Evolutionary conservation across 2,113 vertebrate species (phyloP), one percentile per base, ranked within the genome.

Genomic region (Vulpes ferrilata): DNA sequence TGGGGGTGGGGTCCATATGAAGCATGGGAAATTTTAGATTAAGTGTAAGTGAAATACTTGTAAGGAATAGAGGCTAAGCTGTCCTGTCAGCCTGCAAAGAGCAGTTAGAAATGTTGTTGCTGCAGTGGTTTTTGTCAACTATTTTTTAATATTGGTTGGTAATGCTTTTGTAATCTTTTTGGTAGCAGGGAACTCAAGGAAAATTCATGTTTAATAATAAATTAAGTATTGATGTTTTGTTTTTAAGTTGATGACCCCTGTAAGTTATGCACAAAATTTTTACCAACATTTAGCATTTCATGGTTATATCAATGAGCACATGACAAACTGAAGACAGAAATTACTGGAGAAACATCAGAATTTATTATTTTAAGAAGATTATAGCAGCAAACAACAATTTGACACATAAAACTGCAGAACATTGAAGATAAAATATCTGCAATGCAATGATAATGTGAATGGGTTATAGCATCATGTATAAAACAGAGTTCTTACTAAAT

Each of bases 391-490:
- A 82, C 8, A 89, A 32, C 35, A 85, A n/a, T 67, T 74, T 55
- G 82, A 81, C 23, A 62, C 12, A 53, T 82, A 51, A 51, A 87
- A 95, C 30, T 90, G 32, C 3, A 80, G 27, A 78, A 48, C 30
- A 65, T 69, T 90, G 60, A 80, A 88, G 59, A 48, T 91, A 88
- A 93, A 87, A 91, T 85, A 81, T 76, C 65, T 90, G n/a, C 15
- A 51, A 20, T 90, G n/a, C 15, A 51, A 20, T 69, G 9, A n/a
- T 92, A 83, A 69, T 78, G 78, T 86, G 74, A 30, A 82, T 90
- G 65, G 10, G 22, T 53, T 51, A 60, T 67, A 73, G 35, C 7
- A 59, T 85, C 9, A 10, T 85, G 73, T 30, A 20, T 84, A 83
- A 93, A 90, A 81, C 9, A 62, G n/a, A 1, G 12, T 95, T 83